Evolutionary conservation across 2,888 invertebrate genomes (phyloP).

Genomic region (Drosophila leonis): DNA sequence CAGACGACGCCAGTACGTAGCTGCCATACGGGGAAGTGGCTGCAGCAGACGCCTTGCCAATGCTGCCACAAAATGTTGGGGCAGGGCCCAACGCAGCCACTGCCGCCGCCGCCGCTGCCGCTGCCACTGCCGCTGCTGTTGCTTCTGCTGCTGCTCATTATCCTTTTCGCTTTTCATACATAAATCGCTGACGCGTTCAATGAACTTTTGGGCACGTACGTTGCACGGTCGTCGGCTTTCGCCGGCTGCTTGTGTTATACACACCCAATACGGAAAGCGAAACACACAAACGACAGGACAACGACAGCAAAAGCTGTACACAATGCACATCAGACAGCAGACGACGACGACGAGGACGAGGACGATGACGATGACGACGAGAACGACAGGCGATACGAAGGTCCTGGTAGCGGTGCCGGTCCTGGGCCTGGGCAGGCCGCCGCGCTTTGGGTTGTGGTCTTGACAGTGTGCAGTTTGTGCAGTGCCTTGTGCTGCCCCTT

Average conservation of each 20-base stretch:
- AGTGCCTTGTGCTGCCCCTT: constrained; percentile 14
- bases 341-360: constrained; percentile 11
- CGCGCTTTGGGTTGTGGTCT: constrained; percentile 74
- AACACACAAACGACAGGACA: constrained; percentile 75
- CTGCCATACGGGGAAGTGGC: constrained; percentile 23
- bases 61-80: constrained; percentile 63
- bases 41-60: constrained; percentile 31
- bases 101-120: constrained; percentile 33
- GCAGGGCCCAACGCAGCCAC: constrained; percentile 62
- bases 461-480: constrained; percentile 74
- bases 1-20: constrained; percentile 65
- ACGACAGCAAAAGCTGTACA: constrained; percentile 63
- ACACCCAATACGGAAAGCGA: constrained; percentile 85
- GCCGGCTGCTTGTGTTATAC: constrained; percentile 71
- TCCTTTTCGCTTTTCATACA: constrained; percentile 84
- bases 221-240: constrained; percentile 81
- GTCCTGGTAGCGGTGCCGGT: constrained; percentile 48
- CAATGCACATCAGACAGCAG: constrained; percentile 30
- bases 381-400: constrained; percentile 57
- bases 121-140: constrained; percentile 20
- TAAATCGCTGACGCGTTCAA: constrained; percentile 77
- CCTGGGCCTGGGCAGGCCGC: constrained; percentile 19
- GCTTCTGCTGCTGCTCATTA: constrained; percentile 68
- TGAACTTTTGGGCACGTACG: constrained; percentile 78
- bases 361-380: constrained; percentile 10